A percentile compares a stretch with the other conserved stretches of the same genome.
These are phyloP conservation scores for Neuroterus valhalla DNA, from an alignment of 1,140 invertebrate species.

Conservation along the genomic window DNA sequence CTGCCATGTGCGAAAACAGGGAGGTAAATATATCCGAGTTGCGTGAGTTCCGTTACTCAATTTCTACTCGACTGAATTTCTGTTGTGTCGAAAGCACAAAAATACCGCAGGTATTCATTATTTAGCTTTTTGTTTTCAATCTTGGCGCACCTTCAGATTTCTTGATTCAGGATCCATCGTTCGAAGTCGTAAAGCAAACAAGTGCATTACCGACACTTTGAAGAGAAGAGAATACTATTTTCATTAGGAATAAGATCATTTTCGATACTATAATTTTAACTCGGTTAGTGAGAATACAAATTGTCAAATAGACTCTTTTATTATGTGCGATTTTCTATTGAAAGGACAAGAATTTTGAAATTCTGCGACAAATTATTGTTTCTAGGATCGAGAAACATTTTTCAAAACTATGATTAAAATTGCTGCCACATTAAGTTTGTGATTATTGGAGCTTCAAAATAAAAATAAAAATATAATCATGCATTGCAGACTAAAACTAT, in stretches of 20 bases:
- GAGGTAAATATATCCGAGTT: constrained; percentile 66
- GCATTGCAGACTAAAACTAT: not conserved
- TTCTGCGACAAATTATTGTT: not conserved
- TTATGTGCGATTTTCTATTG: too few relatives aligned
- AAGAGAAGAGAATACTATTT: constrained; percentile 66
- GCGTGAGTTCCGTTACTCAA: constrained; percentile 69
- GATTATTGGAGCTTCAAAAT: constrained; percentile 2
- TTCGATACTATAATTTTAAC: too few relatives aligned
- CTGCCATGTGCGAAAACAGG: constrained; percentile 75
- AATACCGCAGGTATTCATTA: constrained; percentile 71
- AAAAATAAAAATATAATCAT: not conserved
- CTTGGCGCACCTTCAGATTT: constrained; percentile 65
- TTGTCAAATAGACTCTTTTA: too few relatives aligned
- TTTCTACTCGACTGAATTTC: constrained; percentile 70
- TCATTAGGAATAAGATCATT: too few relatives aligned
- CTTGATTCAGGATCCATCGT: constrained; percentile 70
- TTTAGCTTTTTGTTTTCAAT: constrained; percentile 68
- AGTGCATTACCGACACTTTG: constrained; percentile 70
- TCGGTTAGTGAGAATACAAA: too few relatives aligned
- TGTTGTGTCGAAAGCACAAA: constrained; percentile 66
- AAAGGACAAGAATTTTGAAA: too few relatives aligned
- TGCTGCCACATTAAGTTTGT: constrained; percentile 5
- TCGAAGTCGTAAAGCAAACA: constrained; percentile 68
- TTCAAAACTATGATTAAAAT: not conserved
- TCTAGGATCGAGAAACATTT: not conserved